Conservation (phyloP, 2,113 vertebrate genomes). For the Xiphias gladius region DNA sequence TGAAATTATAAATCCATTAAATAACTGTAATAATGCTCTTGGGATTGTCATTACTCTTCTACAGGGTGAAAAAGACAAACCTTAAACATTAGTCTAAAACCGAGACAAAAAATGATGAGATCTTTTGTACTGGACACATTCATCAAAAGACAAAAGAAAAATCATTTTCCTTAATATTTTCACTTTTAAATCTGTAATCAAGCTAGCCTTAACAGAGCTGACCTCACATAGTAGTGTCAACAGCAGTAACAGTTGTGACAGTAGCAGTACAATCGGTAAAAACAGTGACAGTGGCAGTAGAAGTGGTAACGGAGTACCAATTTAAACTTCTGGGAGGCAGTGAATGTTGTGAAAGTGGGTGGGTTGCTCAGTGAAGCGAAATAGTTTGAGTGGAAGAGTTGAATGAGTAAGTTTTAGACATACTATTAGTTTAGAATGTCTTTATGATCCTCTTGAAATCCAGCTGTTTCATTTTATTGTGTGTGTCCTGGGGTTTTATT, state of each 20-base stretch:
- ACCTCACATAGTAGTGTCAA: not conserved
- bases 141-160: not conserved
- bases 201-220: not conserved
- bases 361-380: not conserved
- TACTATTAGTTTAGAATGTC: not conserved
- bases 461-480: not conserved
- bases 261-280: not conserved
- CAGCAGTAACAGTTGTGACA: not conserved
- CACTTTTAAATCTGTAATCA: not conserved
- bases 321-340: constrained; percentile 30
- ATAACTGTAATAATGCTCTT: not conserved
- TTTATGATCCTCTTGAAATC: constrained; percentile 4
- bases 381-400: not conserved
- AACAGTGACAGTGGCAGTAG: not conserved
- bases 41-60: not conserved
- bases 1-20: not conserved
- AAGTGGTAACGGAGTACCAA: constrained; percentile 13
- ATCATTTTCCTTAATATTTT: not conserved
- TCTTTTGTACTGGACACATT: not conserved
- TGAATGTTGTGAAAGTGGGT: not conserved
- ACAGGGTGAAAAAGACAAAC: not conserved
- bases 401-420: constrained; percentile 20
- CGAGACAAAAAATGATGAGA: not conserved
- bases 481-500: not conserved
- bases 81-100: not conserved